Percentiles rank a stretch among this genome's conserved stretches.
Conservation (phyloP, 1,140 invertebrate species). For the Plutomurus gul region DNA sequence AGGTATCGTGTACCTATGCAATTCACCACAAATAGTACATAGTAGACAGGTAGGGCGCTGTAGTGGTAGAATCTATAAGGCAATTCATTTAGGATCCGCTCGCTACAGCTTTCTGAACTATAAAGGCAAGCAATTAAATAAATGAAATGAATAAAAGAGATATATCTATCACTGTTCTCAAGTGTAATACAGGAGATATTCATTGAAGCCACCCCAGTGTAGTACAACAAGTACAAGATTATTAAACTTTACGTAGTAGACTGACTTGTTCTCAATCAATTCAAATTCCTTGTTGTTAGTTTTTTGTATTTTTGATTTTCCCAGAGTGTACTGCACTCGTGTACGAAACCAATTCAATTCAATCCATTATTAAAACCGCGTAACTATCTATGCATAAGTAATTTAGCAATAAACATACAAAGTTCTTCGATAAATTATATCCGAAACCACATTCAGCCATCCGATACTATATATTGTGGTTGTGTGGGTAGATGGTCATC, state of each 20-base stretch:
- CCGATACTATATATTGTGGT: too few relatives aligned
- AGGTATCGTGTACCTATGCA: background rate
- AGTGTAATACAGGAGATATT: background rate
- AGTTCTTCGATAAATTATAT: too few relatives aligned
- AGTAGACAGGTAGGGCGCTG: too few relatives aligned
- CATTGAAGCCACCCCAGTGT: conserved; percentile 17
- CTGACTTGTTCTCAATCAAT: conserved; percentile 35
- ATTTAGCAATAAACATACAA: too few relatives aligned
- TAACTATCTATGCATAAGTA: background rate
- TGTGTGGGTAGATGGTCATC: too few relatives aligned
- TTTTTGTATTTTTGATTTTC: conserved; percentile 13
- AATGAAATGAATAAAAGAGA: background rate
- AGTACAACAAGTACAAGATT: conserved; percentile 29
- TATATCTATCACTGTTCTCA: conserved; percentile 13
- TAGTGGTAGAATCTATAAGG: too few relatives aligned
- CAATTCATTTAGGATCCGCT: conserved; percentile 14
- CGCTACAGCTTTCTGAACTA: background rate
- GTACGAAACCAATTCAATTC: conserved; percentile 14
- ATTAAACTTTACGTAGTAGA: conserved; percentile 22
- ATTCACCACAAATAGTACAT: background rate
- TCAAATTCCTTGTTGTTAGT: background rate
- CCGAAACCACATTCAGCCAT: too few relatives aligned
- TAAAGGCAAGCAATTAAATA: conserved; percentile 21
- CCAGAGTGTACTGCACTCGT: background rate
- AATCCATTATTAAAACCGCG: conserved; percentile 11